Evolutionary conservation across 1,140 invertebrate species (phyloP).

Genomic region (Caerostris darwini): DNA sequence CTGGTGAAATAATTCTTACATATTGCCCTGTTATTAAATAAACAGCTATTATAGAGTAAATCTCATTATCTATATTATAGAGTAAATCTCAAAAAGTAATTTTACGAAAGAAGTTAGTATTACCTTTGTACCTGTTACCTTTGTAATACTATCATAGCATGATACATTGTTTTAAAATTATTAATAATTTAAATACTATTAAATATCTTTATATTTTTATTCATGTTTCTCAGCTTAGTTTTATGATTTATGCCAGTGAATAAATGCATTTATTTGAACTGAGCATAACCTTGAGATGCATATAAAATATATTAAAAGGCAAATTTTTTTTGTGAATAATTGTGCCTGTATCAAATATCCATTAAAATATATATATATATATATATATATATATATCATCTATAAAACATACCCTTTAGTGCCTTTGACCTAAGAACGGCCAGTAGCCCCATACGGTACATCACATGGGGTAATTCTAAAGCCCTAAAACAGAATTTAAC

Average conservation of each 20-base stretch:
- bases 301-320: neutral
- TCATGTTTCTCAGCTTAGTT: too few relatives aligned
- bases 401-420: constrained; percentile 87
- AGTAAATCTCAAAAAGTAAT: too few relatives aligned
- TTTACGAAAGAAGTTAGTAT: too few relatives aligned
- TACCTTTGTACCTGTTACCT: too few relatives aligned
- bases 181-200: too few relatives aligned
- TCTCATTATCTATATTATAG: too few relatives aligned
- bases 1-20: too few relatives aligned
- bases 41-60: too few relatives aligned
- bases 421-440: constrained; percentile 92
- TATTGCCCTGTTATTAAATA: too few relatives aligned
- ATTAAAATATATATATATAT: neutral
- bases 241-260: neutral
- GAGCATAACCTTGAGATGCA: neutral
- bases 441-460: constrained; percentile 95
- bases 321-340: neutral
- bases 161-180: too few relatives aligned
- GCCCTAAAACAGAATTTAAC: constrained; percentile 85
- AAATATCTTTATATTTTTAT: too few relatives aligned
- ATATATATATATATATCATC: neutral
- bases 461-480: constrained; percentile 90
- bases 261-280: neutral
- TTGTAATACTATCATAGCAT: too few relatives aligned
- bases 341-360: neutral